phyloP scores from a whole-genome alignment of 2,797 vertebrate genomes.

The Myiotriccus ornatus region DNA sequence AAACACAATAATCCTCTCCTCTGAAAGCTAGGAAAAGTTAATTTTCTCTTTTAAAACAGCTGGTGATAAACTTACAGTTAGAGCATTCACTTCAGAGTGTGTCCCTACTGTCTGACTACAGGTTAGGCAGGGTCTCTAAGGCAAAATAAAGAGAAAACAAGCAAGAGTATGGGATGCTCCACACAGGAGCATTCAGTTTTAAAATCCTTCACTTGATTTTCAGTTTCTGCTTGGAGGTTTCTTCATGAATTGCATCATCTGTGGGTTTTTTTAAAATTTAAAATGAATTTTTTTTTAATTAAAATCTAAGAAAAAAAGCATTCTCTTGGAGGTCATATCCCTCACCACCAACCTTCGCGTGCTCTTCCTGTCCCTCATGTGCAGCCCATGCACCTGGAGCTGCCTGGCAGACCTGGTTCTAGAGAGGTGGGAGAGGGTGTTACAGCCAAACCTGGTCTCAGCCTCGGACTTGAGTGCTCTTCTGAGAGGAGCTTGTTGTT shows the following conservation, averaged over 20 bases:
- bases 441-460: not conserved
- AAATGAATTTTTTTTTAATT: not conserved
- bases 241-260: not conserved
- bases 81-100: not conserved
- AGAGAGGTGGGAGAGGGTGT: not conserved
- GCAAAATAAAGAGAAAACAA: not conserved
- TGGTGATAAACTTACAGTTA: not conserved
- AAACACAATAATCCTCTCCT: not conserved
- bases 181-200: not conserved
- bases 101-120: not conserved
- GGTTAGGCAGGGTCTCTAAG: not conserved
- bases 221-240: not conserved
- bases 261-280: not conserved
- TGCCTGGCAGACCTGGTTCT: not conserved
- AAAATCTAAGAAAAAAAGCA: not conserved
- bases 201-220: not conserved
- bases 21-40: not conserved
- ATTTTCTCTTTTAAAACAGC: not conserved
- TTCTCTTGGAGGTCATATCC: not conserved
- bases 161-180: not conserved
- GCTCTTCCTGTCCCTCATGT: not conserved
- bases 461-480: not conserved
- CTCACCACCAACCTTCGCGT: accelerated
- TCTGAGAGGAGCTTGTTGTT: not conserved
- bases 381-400: not conserved